Conservation (phyloP, 1,140 invertebrate species). For the Cyrtorhinus lividipennis region DNA sequence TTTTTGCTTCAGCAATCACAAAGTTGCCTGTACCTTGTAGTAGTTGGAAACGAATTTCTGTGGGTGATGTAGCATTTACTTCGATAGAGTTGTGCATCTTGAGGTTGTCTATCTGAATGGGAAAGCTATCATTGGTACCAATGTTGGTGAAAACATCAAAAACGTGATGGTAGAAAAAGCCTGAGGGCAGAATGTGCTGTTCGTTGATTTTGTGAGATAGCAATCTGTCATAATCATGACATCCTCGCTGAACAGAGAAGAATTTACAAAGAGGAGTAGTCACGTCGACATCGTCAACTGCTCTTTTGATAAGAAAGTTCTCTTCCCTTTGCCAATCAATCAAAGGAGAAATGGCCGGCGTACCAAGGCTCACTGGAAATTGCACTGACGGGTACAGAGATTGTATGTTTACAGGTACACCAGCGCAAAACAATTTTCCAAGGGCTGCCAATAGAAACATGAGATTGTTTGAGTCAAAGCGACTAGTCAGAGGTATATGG, state of each 20-base stretch:
- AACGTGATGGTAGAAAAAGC: not conserved
- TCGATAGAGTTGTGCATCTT: not conserved
- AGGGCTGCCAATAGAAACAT: constrained; percentile 34
- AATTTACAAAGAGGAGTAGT: not conserved
- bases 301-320: not conserved
- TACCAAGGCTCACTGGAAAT: constrained; percentile 55
- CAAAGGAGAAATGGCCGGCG: constrained; percentile 51
- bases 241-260: not conserved
- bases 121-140: not conserved
- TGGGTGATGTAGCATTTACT: not conserved
- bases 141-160: not conserved
- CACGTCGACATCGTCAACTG: not conserved
- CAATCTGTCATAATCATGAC: not conserved
- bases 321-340: constrained; percentile 40
- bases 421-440: constrained; percentile 48
- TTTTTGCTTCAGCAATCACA: too few species aligned
- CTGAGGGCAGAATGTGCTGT: not conserved
- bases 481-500: constrained; percentile 43
- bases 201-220: not conserved
- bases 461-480: constrained; percentile 33
- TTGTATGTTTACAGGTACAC: constrained; percentile 42
- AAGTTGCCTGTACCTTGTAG: not conserved
- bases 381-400: constrained; percentile 44
- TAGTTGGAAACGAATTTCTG: not conserved
- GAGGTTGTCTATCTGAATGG: not conserved